Base-by-base conservation (phyloP, 37 sponge, comb jelly and placozoan species). In the Petrosia ficiformis region DNA sequence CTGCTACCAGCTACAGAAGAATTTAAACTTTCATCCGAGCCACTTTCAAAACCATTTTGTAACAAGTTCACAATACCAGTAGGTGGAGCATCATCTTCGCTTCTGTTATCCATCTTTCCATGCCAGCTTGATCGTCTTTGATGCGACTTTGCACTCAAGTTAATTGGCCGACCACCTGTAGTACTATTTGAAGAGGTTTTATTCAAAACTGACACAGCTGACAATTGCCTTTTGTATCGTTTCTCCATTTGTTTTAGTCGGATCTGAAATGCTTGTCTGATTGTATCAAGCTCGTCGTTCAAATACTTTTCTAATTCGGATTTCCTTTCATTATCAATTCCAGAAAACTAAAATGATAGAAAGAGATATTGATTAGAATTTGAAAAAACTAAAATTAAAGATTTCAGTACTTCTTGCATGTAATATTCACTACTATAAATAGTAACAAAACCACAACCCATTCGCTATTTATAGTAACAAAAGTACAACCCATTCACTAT, bases 221-320 rank as follows among this genome's bases (percentile, higher is more conserved):
- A 35, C 29, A 84, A 72, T 30, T 80, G 78, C 14, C 81, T 40
- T 52, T 81, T 77, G 74, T 81, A 90, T 0, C 82, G 81, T 40
- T 84, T 90, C 78, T 90, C 90, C 39, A 85, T 30, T 64, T 90
- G 86, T 19, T 29, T 24, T 0, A 93, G 83, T 19, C 94, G 68
- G 42, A 81, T 82, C 67, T 88, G 89, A 59, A 93, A 89, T 64
- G 94, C 90, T 42, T 74, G 79, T 73, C 80, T 69, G 80, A 93
- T 89, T 1, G 82, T 84, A 2, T 84, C 90, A 71, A 93, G 72
- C 43, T 87, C 89, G 22, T 92, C 86, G 8, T 88, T 77, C 0
- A 89, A 65, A 70, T 84, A 86, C 58, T 57, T 40, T 2, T 86
- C 76, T 5, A 80, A 33, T 32, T 60, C 42, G 2, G 87, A 56